Evolutionary conservation across 2,113 vertebrate genomes (phyloP).

Genomic region (Regulus satrapa): DNA sequence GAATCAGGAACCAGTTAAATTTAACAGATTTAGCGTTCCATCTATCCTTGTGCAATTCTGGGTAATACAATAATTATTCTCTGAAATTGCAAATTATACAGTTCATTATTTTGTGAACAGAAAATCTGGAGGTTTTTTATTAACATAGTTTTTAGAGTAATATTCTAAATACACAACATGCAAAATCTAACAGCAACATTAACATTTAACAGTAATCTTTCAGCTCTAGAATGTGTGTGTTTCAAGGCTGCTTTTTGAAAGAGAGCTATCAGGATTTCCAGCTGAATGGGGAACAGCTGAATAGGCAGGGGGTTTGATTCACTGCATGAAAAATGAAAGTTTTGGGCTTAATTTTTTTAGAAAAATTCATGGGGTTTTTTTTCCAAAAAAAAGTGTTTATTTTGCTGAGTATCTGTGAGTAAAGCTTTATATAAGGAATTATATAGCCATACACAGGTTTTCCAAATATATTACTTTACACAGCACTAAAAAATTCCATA

Average conservation of each 20-base stretch:
- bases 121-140: neutral
- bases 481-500: neutral
- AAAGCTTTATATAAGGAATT: neutral
- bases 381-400: neutral
- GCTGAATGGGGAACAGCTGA: neutral
- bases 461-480: neutral
- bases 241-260: neutral
- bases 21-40: constrained; percentile 19
- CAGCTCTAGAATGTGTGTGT: neutral
- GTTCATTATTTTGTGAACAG: neutral
- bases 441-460: neutral
- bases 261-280: neutral
- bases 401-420: neutral
- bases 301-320: neutral
- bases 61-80: constrained; percentile 18
- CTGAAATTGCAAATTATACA: neutral
- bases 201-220: neutral
- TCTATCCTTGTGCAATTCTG: neutral
- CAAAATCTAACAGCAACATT: neutral
- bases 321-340: neutral
- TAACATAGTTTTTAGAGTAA: neutral
- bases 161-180: neutral
- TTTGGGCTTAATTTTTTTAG: neutral
- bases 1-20: constrained; percentile 60
- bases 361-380: neutral